Evolutionary conservation across 2,797 vertebrate genomes (phyloP).

Genomic region (Vireo griseus): DNA sequence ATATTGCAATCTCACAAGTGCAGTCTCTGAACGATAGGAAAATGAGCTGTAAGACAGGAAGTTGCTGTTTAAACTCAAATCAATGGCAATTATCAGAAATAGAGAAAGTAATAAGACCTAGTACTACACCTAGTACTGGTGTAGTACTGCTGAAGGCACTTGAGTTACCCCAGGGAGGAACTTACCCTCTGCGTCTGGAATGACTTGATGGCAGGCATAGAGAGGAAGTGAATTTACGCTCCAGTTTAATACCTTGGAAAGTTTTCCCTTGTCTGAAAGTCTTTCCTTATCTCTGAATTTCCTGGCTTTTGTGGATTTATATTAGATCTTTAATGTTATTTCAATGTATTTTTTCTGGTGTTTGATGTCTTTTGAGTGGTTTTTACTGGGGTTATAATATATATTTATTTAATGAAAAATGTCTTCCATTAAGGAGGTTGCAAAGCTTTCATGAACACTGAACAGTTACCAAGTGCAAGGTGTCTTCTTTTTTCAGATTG

Average conservation of each 20-base stretch:
- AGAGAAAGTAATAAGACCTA: constrained; percentile 2
- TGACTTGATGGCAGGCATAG: constrained; percentile 52
- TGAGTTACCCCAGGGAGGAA: constrained; percentile 2
- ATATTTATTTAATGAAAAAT: constrained; percentile 52
- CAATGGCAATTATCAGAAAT: constrained; percentile 26
- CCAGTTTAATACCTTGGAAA: constrained; percentile 57
- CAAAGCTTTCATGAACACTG: not conserved
- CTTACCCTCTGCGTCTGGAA: constrained; percentile 32
- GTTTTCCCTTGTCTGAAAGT: constrained; percentile 42
- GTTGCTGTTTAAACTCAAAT: constrained; percentile 31
- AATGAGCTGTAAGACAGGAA: constrained; percentile 6
- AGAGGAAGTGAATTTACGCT: constrained; percentile 57
- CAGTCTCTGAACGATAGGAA: not conserved
- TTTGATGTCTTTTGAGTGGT: constrained; percentile 57
- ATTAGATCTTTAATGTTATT: constrained; percentile 60
- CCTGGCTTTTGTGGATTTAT: constrained; percentile 64
- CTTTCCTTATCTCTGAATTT: constrained; percentile 65
- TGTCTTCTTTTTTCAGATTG: not conserved
- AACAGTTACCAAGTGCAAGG: not conserved
- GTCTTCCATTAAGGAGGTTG: constrained; percentile 27
- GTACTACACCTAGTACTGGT: not conserved
- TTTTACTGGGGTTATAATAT: constrained; percentile 45
- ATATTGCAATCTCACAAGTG: not conserved
- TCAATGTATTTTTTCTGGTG: constrained; percentile 36
- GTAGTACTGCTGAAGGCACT: constrained; percentile 13